These are phyloP conservation scores for Hyposmocoma kahamanoa DNA, from an alignment of 1,140 invertebrate genomes.

Conservation along the genomic window DNA sequence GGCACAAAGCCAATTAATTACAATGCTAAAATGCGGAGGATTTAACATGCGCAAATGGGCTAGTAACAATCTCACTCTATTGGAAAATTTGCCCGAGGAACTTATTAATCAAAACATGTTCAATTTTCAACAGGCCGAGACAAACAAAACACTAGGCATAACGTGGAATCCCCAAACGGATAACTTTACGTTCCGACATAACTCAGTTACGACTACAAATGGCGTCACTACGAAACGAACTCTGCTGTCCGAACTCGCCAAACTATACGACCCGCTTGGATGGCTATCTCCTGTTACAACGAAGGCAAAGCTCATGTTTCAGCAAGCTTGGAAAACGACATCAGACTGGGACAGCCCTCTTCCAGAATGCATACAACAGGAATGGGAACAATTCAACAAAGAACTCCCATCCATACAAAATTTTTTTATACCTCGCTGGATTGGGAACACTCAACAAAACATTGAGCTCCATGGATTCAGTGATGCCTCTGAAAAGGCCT, in stretches of 20 bases:
- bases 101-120: neutral
- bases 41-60: too few species aligned
- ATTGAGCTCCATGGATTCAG: constrained; percentile 22
- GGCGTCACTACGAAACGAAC: constrained; percentile 14
- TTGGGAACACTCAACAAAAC: constrained; percentile 2
- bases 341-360: constrained; percentile 15
- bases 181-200: constrained; percentile 9
- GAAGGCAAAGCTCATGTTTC: constrained; percentile 57
- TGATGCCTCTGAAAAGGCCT: constrained; percentile 27
- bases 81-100: constrained; percentile 20
- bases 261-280: constrained; percentile 45
- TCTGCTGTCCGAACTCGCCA: constrained; percentile 21
- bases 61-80: too few species aligned
- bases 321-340: constrained; percentile 40
- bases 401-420: neutral
- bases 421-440: constrained; percentile 7
- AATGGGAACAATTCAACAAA: constrained; percentile 9
- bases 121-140: constrained; percentile 10
- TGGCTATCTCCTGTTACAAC: too few species aligned
- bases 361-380: constrained; percentile 1
- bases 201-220: too few species aligned
- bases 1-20: too few species aligned
- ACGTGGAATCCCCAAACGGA: constrained; percentile 18
- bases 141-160: constrained; percentile 16
- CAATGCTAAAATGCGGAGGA: too few species aligned